A percentile compares a stretch with the other conserved stretches of the same genome.
These are phyloP conservation scores for Hippoglossus hippoglossus DNA, from an alignment of 2,797 vertebrate genomes.

Conservation along the genomic window DNA sequence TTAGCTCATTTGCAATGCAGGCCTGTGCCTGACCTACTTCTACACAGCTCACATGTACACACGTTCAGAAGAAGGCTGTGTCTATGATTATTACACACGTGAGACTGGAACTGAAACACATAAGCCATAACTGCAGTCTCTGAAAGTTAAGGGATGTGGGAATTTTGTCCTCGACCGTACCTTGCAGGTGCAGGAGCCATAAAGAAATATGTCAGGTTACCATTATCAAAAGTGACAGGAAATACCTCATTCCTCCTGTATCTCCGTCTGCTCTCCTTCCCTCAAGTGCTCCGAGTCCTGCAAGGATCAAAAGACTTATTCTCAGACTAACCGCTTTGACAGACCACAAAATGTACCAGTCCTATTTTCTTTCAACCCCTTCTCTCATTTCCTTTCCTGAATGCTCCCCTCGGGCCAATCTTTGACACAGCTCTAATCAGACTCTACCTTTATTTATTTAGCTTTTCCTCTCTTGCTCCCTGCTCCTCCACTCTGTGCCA, in stretches of 20 bases:
- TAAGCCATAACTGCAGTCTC: slow-evolving; percentile 7
- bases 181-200: slow-evolving; percentile 19
- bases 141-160: neutral
- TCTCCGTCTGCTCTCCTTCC: slow-evolving; percentile 18
- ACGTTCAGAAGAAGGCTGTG: slow-evolving; percentile 24
- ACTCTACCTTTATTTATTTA: slow-evolving; percentile 35
- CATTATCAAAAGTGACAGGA: slow-evolving; percentile 25
- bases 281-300: neutral
- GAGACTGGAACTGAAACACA: slow-evolving; percentile 38
- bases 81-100: slow-evolving; percentile 34
- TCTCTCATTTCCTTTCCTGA: slow-evolving; percentile 41
- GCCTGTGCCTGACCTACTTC: slow-evolving; percentile 70
- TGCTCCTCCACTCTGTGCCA: neutral
- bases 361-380: neutral
- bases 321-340: slow-evolving; percentile 13
- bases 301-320: slow-evolving; percentile 7
- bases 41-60: slow-evolving; percentile 13
- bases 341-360: slow-evolving; percentile 22
- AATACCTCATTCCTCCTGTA: slow-evolving; percentile 16
- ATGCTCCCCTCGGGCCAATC: slow-evolving; percentile 17
- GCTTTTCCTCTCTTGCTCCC: slow-evolving; percentile 20
- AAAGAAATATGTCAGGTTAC: neutral
- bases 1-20: slow-evolving; percentile 62
- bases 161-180: slow-evolving; percentile 11
- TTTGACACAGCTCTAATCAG: slow-evolving; percentile 38